Percentiles rank a stretch among this genome's conserved stretches.
Evolutionary conservation across 2,797 vertebrate species (phyloP).

Genomic region (Parauchenoglanis ngamensis): DNA sequence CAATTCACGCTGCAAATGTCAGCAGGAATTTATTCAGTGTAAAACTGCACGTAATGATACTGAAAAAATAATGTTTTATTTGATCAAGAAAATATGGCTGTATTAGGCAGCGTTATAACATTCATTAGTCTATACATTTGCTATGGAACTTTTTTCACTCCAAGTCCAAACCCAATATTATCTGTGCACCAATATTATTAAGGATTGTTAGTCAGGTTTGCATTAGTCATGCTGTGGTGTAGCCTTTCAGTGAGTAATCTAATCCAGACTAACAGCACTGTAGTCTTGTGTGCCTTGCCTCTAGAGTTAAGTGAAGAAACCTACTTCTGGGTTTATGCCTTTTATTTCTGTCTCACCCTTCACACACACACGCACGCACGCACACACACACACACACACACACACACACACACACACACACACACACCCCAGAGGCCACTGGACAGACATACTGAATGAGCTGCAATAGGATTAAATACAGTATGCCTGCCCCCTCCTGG

Average conservation of each 20-base stretch:
- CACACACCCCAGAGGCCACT: background rate
- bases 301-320: conserved; percentile 6
- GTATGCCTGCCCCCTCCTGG: conserved; percentile 89
- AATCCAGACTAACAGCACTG: background rate
- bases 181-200: background rate
- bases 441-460: conserved; percentile 55
- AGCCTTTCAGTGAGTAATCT: background rate
- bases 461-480: conserved; percentile 76
- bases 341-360: background rate
- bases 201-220: conserved; percentile 13
- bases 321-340: background rate
- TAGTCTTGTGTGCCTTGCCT: background rate
- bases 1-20: background rate
- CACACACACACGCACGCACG: background rate
- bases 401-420: background rate
- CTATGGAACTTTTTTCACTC: background rate
- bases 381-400: background rate
- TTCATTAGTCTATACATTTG: background rate
- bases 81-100: background rate
- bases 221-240: conserved; percentile 2
- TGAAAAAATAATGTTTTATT: background rate
- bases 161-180: no score
- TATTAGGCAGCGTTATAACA: background rate
- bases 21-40: background rate
- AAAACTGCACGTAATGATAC: background rate